Base-by-base conservation (phyloP, 2,888 invertebrate genomes). In the Leptodirus hochenwartii region DNA sequence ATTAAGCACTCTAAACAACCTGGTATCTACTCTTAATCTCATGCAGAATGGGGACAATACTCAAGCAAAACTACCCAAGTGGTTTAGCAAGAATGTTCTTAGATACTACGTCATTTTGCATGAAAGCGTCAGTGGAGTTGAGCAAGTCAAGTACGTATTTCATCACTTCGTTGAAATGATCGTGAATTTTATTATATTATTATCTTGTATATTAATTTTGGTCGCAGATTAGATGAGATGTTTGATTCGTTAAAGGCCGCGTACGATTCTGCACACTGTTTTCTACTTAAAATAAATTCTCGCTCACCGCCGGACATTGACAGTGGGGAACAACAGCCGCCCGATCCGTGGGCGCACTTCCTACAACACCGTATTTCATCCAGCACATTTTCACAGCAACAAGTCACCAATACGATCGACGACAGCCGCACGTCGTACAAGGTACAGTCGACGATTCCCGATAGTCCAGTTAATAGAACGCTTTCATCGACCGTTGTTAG, bases 51-150 rank as follows among this genome's bases (percentile, higher is more conserved):
- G 73, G 22, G 61, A 70, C 9, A 74, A 78, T 25, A 76, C 76
- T 37, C n/a, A n/a, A n/a, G n/a, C n/a, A n/a, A 80, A 80, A 55
- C 56, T 81, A 40, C 82, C 84, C 5, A 84, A 80, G 48, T 81
- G 80, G 80, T 79, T 81, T 46, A 67, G 69, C 37, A 66, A 69
- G 16, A 77, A 81, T 47, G 73, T 85, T 15, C 62, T 91, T 22
- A 79, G 84, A 49, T 85, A 84, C 52, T 91, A 87, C 56, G 73
- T 95, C 29, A 64, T 96, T 27, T 47, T 95, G 30, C 87, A 93
- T 58, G 95, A 91, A 59, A 72, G 71, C 27, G 59, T 66, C 35
- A 64, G 69, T 37, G n/a, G n/a, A n/a, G 72, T 73, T 25, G 66
- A 85, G 44, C 67, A 71, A 44, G 68, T 72, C 33, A 78, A 72